Conservation (phyloP, 1,140 invertebrate species). For the Caerostris extrusa region DNA sequence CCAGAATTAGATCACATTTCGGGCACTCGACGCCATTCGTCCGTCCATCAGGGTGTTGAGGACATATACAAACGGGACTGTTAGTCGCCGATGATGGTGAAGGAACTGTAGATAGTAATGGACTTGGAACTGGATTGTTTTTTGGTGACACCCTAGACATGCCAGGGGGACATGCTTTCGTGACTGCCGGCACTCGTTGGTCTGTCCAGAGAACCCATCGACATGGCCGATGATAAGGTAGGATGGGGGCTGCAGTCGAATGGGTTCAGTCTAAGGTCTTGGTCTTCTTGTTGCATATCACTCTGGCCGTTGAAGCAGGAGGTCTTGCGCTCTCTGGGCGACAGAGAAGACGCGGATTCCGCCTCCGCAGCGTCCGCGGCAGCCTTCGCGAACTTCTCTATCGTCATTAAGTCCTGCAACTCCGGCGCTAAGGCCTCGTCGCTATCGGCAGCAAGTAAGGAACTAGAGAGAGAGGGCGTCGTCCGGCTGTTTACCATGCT, state of each 20-base stretch:
- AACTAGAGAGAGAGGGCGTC: constrained; percentile 59
- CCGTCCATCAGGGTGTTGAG: constrained; percentile 95
- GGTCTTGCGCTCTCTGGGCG: constrained; percentile 52
- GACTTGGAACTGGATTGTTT: constrained; percentile 66
- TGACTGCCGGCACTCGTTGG: constrained; percentile 73
- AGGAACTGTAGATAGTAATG: constrained; percentile 72
- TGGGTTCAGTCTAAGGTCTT: constrained; percentile 72
- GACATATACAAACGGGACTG: constrained; percentile 85
- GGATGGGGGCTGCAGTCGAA: constrained; percentile 74
- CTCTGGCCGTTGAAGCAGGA: constrained; percentile 61
- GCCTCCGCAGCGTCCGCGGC: constrained; percentile 78
- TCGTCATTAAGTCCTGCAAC: constrained; percentile 79
- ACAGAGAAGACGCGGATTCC: constrained; percentile 53
- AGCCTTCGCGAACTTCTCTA: constrained; percentile 79
- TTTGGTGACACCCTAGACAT: constrained; percentile 73
- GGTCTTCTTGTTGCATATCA: constrained; percentile 65
- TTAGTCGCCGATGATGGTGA: constrained; percentile 66
- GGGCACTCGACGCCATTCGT: constrained; percentile 95
- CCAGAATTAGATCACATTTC: constrained; percentile 96
- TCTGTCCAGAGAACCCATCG: constrained; percentile 64
- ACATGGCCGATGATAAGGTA: constrained; percentile 72
- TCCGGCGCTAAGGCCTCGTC: constrained; percentile 78
- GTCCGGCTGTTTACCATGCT: constrained; percentile 58
- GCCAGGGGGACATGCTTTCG: constrained; percentile 73
- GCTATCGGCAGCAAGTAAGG: constrained; percentile 67